These are phyloP conservation scores for Sacculina carcini DNA, from an alignment of 2,888 invertebrate species.

Conservation along the genomic window DNA sequence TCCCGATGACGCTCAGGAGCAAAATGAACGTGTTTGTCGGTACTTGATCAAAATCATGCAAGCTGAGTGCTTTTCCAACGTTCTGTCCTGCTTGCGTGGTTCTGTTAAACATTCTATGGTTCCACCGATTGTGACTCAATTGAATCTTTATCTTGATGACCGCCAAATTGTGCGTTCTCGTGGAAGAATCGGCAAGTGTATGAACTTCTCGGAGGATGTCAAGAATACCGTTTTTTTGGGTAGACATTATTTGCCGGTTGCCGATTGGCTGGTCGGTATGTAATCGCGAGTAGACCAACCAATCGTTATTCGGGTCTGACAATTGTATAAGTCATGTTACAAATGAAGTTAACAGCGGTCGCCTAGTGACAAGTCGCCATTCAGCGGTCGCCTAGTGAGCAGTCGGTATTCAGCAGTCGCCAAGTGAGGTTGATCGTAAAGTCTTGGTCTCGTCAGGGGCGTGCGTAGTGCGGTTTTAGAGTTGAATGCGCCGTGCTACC, in stretches of 20 bases:
- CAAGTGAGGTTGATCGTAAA: too few species aligned
- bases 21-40: too few species aligned
- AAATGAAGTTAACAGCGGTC: background rate
- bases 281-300: too few species aligned
- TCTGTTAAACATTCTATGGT: background rate
- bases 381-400: too few species aligned
- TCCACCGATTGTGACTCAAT: too few species aligned
- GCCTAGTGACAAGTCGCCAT: too few species aligned
- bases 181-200: background rate
- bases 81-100: background rate
- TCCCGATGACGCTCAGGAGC: background rate
- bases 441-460: too few species aligned
- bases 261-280: too few species aligned
- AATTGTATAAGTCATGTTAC: background rate
- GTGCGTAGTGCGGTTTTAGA: too few species aligned
- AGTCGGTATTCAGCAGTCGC: too few species aligned
- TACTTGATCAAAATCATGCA: constrained; percentile 1
- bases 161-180: background rate
- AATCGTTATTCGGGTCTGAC: too few species aligned
- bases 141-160: constrained; percentile 1
- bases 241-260: background rate
- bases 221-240: background rate
- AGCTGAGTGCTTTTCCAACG: background rate
- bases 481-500: too few species aligned
- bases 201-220: background rate